Conservation (phyloP, 92 coral and sea anemone species). For the Phenganax stokvisi region DNA sequence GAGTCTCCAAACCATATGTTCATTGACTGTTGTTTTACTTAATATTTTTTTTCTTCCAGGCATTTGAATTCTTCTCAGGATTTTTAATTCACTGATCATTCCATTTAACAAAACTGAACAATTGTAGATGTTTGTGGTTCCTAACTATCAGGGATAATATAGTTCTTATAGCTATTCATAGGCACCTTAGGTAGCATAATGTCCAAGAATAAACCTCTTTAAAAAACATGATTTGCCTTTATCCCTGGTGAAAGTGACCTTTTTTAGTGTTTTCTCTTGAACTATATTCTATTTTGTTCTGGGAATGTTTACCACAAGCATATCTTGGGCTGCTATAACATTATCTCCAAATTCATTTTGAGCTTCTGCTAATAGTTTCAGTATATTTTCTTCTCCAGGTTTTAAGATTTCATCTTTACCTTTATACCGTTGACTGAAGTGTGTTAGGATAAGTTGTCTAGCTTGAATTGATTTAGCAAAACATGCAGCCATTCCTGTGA, state of each 20-base stretch:
- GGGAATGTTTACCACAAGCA: conserved; percentile 51
- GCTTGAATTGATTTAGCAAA: conserved; percentile 68
- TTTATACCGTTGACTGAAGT: conserved; percentile 90
- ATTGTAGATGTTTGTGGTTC: background rate
- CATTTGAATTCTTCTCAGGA: too few species aligned
- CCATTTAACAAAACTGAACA: background rate
- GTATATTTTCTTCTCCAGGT: conserved; percentile 39
- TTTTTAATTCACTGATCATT: too few species aligned
- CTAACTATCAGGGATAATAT: background rate
- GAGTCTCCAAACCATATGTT: too few species aligned
- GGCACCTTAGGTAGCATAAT: background rate
- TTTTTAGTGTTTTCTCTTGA: too few species aligned
- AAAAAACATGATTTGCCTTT: background rate
- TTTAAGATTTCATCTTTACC: conserved; percentile 42
- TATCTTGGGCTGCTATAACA: conserved; percentile 80
- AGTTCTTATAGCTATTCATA: background rate
- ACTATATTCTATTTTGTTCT: background rate
- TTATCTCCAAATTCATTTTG: conserved; percentile 52
- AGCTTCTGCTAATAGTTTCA: conserved; percentile 64
- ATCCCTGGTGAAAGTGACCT: background rate
- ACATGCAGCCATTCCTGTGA: conserved; percentile 80
- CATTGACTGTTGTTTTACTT: too few species aligned
- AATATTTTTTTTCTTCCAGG: too few species aligned
- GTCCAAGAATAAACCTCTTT: background rate
- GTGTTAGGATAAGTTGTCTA: conserved; percentile 73